phyloP scores from a whole-genome alignment of 2,797 vertebrate genomes.

The Anabas testudineus region DNA sequence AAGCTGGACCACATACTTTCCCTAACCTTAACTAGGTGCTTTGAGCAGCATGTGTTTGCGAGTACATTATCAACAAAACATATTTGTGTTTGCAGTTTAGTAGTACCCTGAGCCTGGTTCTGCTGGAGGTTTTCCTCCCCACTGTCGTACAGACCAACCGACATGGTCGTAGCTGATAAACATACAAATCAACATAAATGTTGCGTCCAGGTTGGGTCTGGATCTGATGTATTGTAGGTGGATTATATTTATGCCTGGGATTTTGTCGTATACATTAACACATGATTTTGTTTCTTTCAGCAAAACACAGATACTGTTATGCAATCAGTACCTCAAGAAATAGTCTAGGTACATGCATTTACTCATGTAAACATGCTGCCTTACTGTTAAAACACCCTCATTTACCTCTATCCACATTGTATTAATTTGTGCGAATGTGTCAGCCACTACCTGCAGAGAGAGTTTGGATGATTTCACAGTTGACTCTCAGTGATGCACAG shows the following conservation, averaged over 20 bases:
- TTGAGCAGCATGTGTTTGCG: too few species aligned
- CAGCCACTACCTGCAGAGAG: neutral
- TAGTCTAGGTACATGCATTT: conserved; percentile 15
- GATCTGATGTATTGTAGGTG: conserved; percentile 36
- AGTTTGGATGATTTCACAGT: neutral
- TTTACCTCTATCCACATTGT: neutral
- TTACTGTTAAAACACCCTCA: neutral
- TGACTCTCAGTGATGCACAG: neutral
- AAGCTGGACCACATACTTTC: too few species aligned
- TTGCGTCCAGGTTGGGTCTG: conserved; percentile 39
- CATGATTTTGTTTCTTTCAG: conserved; percentile 43
- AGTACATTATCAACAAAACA: too few species aligned
- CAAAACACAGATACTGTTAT: conserved; percentile 42
- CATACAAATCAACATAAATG: neutral
- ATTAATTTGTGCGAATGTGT: neutral
- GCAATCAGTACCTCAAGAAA: conserved; percentile 40
- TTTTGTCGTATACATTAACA: conserved; percentile 34
- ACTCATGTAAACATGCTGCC: conserved; percentile 15
- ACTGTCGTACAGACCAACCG: neutral
- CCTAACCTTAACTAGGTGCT: too few species aligned
- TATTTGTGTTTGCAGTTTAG: too few species aligned
- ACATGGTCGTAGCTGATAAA: neutral
- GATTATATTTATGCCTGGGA: conserved; percentile 33
- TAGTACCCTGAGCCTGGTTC: too few species aligned
- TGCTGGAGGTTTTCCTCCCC: too few species aligned